phyloP scores from a whole-genome alignment of 1,140 invertebrate genomes.

The Ostrea edulis region DNA sequence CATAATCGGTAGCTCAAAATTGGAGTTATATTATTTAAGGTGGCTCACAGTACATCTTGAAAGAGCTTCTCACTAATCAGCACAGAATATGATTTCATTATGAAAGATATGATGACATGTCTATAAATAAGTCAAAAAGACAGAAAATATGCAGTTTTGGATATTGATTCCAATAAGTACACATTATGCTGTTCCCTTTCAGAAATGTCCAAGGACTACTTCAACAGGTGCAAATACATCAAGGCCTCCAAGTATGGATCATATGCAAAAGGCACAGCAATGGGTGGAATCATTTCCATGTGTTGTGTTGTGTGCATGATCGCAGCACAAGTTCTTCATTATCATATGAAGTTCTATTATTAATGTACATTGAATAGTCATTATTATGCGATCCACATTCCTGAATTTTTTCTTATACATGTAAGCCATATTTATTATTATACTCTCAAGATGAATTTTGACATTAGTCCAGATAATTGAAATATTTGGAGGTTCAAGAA shows the following conservation, averaged over 20 bases:
- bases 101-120: no score
- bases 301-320: constrained; percentile 65
- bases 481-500: background rate
- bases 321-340: constrained; percentile 65
- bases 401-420: background rate
- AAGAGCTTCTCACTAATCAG: no score
- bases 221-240: constrained; percentile 71
- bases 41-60: no score
- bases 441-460: background rate
- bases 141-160: no score
- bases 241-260: constrained; percentile 73
- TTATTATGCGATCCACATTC: background rate
- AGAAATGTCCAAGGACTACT: constrained; percentile 76
- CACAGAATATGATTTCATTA: no score
- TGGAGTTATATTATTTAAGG: no score
- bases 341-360: constrained; percentile 60
- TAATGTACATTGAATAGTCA: background rate
- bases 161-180: no score
- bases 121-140: no score
- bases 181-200: constrained; percentile 43
- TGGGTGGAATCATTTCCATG: constrained; percentile 68
- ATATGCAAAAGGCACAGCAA: constrained; percentile 72
- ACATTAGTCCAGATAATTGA: background rate
- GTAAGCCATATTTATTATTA: background rate
- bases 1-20: no score